Evolutionary conservation across 2,113 vertebrate genomes (phyloP), one percentile per base, ranked within the genome.

Genomic region (Cochlearius cochlearius): DNA sequence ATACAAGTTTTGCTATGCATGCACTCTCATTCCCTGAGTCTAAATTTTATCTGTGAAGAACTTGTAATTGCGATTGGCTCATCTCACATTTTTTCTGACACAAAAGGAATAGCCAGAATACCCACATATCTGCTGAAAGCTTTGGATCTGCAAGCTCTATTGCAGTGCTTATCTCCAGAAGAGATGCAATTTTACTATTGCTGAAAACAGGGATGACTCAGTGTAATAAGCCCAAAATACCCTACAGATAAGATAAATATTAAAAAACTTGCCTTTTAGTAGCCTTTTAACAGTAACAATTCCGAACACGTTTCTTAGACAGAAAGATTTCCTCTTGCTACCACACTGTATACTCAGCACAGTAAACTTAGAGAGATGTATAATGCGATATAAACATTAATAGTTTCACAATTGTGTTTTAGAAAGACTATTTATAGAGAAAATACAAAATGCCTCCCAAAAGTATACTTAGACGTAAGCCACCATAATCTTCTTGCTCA

Each of bases 401-500:
- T 96, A 98, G 98, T 98, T 98, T 96, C 92, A 97, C 97, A 98
- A 98, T 98, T 97, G 97, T 98, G 97, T 98, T 98, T 98, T 98
- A 98, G 97, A 98, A 98, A 98, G 97, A 98, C 98, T 98, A 98
- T 98, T 98, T 98, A 98, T 98, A 98, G 98, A 98, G 97, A 98
- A 98, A 98, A 98, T 98, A 98, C 97, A 98, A 98, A 98, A 98
- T 98, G 98, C 94, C 95, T 99, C 99, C 99, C 99, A 97, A 98
- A 99, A 98, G 99, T 93, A 97, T 98, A 98, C 98, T 99, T 99
- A 99, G 97, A 98, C 86, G 98, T 99, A 99, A 99, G 99, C 99
- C 98, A 99, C 99, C 98, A 99, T 99, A 99, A 99, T 99, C 99
- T 99, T 99, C 99, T 98, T 99, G 99, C 99, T 99, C 99, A 98